Conservation (phyloP, 2,113 vertebrate genomes). For the Coracopsis vasa region DNA sequence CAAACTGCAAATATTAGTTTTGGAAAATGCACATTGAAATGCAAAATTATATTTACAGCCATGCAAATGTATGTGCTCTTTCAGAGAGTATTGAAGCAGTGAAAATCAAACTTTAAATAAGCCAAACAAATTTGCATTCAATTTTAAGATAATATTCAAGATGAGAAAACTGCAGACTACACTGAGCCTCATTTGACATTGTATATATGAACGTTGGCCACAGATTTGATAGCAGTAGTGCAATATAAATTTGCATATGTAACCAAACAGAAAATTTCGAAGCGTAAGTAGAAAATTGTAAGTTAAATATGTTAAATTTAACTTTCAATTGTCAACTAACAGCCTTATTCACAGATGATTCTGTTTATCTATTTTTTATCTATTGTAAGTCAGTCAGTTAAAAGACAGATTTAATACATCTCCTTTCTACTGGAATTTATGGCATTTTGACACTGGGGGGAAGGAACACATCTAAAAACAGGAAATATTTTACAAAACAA, state of each 20-base stretch:
- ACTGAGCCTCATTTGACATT: neutral
- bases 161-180: neutral
- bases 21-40: fast-evolving
- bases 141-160: neutral
- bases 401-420: neutral
- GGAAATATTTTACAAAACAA: neutral
- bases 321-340: neutral
- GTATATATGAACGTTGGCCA: neutral
- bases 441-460: neutral
- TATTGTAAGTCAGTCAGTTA: neutral
- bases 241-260: neutral
- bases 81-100: neutral
- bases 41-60: neutral
- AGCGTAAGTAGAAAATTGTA: neutral
- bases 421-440: neutral
- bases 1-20: neutral
- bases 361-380: neutral
- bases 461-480: neutral
- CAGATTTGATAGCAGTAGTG: neutral
- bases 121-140: neutral
- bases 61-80: neutral
- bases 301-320: neutral
- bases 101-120: neutral
- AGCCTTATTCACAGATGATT: neutral
- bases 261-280: neutral